phyloP scores from a whole-genome alignment of 2,113 vertebrate species.

The Ascaphus truei region DNA sequence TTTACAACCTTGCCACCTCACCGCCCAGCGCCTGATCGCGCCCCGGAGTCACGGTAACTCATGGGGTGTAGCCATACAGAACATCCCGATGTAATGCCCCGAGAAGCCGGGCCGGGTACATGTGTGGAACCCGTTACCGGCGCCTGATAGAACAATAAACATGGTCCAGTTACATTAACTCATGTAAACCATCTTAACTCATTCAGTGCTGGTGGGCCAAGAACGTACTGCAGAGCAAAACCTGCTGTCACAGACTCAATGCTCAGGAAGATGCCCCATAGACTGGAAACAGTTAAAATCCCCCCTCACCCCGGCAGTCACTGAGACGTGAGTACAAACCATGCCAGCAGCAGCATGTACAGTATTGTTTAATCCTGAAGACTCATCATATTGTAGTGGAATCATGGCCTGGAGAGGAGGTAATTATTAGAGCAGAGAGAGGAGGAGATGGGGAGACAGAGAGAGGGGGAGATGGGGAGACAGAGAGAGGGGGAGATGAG shows the following conservation, averaged over 20 bases:
- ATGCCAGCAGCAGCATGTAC: constrained; percentile 24
- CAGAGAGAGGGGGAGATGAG: neutral
- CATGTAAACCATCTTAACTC: too few species aligned
- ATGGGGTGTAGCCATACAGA: too few species aligned
- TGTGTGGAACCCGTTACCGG: too few species aligned
- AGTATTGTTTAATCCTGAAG: constrained; percentile 34
- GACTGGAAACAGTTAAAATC: constrained; percentile 19
- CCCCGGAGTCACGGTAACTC: too few species aligned
- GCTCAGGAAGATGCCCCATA: neutral
- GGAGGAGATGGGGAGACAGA: neutral
- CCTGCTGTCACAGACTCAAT: neutral
- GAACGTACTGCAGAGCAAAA: neutral
- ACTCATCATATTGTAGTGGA: constrained; percentile 35
- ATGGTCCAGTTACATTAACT: too few species aligned
- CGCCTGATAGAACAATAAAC: too few species aligned
- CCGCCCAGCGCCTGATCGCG: too few species aligned
- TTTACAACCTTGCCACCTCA: too few species aligned
- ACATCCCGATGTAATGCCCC: too few species aligned
- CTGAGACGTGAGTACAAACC: constrained; percentile 17
- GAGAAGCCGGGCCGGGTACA: too few species aligned
- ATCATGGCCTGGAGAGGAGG: constrained; percentile 12
- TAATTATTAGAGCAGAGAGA: constrained; percentile 25
- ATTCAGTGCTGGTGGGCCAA: too few species aligned
- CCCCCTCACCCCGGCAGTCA: neutral
- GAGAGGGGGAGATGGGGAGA: neutral